These are phyloP conservation scores for Aegotheles bennettii DNA, from an alignment of 2,113 vertebrate species.

Conservation along the genomic window DNA sequence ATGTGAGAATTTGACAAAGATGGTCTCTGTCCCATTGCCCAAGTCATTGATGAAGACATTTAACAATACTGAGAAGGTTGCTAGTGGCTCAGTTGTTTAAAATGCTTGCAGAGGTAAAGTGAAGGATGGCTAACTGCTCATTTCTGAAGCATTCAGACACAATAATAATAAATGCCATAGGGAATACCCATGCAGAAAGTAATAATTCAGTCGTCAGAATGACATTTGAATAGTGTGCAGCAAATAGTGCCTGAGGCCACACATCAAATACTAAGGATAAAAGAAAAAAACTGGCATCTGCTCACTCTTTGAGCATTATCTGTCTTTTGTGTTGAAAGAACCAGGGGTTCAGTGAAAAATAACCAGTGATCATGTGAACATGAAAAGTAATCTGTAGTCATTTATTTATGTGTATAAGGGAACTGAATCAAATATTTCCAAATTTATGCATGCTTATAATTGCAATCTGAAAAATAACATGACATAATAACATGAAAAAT, in stretches of 20 bases:
- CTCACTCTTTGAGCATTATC: background rate
- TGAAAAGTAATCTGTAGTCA: background rate
- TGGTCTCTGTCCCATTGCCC: background rate
- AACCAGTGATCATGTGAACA: background rate
- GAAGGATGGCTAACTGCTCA: background rate
- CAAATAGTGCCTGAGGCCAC: conserved; percentile 13
- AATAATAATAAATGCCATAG: conserved; percentile 14
- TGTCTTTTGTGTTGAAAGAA: background rate
- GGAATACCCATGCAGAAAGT: background rate
- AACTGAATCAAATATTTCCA: background rate
- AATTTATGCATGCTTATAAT: background rate
- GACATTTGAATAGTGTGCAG: conserved; percentile 36
- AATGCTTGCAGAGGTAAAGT: background rate
- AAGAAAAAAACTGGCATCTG: background rate
- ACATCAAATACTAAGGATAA: background rate
- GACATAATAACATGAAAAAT: no score
- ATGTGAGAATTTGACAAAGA: background rate
- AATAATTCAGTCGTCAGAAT: conserved; percentile 34
- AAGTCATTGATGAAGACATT: conserved; percentile 5
- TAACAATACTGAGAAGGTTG: background rate
- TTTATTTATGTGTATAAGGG: background rate
- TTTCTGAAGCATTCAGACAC: background rate
- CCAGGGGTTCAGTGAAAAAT: background rate
- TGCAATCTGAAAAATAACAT: background rate
- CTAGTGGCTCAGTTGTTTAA: background rate